Evolutionary conservation across 2,888 invertebrate genomes (phyloP).

Genomic region (Hesperia comma): DNA sequence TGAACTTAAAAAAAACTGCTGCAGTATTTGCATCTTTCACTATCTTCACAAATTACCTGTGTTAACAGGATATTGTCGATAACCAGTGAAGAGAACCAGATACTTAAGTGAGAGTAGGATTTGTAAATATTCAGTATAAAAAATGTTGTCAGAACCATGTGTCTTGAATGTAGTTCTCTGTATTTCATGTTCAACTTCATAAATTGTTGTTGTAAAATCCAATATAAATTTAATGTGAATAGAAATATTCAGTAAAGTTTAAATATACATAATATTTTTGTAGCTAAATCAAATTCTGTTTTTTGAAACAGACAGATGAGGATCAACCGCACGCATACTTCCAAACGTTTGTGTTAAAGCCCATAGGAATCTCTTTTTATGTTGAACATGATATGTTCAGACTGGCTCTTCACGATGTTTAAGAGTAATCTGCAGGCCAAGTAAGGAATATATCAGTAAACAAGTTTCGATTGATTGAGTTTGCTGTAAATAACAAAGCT

Average conservation of each 20-base stretch:
- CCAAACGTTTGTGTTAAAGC: conserved; percentile 97
- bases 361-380: conserved; percentile 94
- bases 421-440: conserved; percentile 44
- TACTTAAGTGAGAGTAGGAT: too few species aligned
- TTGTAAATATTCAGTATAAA: too few species aligned
- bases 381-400: conserved; percentile 98
- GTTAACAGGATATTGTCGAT: too few species aligned
- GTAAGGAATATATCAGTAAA: conserved; percentile 27
- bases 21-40: too few species aligned
- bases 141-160: too few species aligned
- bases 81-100: too few species aligned
- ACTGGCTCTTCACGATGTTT: conserved; percentile 92
- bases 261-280: background rate
- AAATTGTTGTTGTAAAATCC: too few species aligned
- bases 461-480: conserved; percentile 52
- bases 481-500: conserved; percentile 38
- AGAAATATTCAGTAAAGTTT: background rate
- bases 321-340: conserved; percentile 97
- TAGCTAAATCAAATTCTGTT: conserved; percentile 60
- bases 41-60: too few species aligned
- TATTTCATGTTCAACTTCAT: too few species aligned
- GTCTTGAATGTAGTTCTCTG: too few species aligned
- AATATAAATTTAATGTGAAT: background rate
- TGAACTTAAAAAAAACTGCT: too few species aligned
- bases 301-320: conserved; percentile 93